These are phyloP conservation scores for Apocheima hispidaria DNA, from an alignment of 2,888 invertebrate genomes.

Conservation along the genomic window DNA sequence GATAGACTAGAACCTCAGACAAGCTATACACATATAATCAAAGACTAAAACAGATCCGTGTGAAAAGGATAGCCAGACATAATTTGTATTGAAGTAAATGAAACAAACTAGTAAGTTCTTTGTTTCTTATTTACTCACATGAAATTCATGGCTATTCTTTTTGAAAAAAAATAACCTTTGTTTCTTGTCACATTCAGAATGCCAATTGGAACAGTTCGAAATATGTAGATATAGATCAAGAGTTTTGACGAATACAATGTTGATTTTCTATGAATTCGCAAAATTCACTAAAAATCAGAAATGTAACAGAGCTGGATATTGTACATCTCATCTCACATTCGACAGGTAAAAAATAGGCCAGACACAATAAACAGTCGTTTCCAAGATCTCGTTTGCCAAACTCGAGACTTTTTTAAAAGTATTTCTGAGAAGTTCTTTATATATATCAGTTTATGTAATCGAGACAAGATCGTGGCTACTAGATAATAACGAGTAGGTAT, in stretches of 20 bases:
- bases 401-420: constrained; percentile 8
- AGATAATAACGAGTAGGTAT: constrained; percentile 8
- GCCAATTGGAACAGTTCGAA: too few relatives aligned
- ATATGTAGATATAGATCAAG: neutral
- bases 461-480: constrained; percentile 4
- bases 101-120: too few relatives aligned
- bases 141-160: too few relatives aligned
- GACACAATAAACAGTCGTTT: constrained; percentile 20
- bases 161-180: too few relatives aligned
- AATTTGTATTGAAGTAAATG: too few relatives aligned
- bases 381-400: constrained; percentile 14
- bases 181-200: too few relatives aligned
- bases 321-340: constrained; percentile 10
- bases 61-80: too few relatives aligned
- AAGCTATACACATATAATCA: too few relatives aligned
- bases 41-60: too few relatives aligned
- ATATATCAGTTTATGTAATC: constrained; percentile 9
- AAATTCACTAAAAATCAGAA: neutral
- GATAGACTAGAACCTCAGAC: too few relatives aligned
- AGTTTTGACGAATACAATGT: neutral
- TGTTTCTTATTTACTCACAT: too few relatives aligned
- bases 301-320: neutral
- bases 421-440: constrained; percentile 11
- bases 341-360: constrained; percentile 7
- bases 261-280: neutral